Evolutionary conservation across 35 echinoderm and acorn worm genomes (phyloP), one percentile per base, ranked within the genome.

Genomic region (Acanthaster planci): DNA sequence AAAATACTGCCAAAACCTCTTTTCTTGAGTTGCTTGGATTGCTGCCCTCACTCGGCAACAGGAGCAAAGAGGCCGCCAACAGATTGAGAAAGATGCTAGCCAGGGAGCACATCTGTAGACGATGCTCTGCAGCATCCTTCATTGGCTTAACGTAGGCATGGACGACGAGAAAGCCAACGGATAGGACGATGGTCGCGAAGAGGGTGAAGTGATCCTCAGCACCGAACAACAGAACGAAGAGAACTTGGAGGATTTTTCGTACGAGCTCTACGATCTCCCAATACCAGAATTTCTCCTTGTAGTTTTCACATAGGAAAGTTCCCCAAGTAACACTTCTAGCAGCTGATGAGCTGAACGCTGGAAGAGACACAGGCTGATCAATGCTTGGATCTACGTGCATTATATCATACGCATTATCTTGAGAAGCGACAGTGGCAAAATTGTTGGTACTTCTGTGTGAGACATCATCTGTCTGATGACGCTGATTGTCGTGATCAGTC

Each of bases 231-330:
- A 38, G 38, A 0, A 80, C 77, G 8, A 80, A 50, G 1, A 47
- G 38, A 10, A 38, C 42, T 50, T 80, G 77, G 17, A 40, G 9
- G 21, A 77, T 35, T 18, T 80, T 80, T 2, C 77, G 77, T 1
- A 80, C 38, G 2, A 80, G 29, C 29, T 80, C 77, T 10, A 80
- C 39, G 21, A 80, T 80, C 19, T 80, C 77, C 77, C 77, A 80
- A 18, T 31, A 80, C 77, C 77, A 80, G 34, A 42, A 50, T 21
- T 80, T 16, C 16, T 38, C 77, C 6, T 36, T n/a, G 42, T 80
- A 80, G 29, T 80, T 80, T 8, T 40, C 77, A 36, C 77, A 39
- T 21, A 80, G 51, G 29, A 80, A 80, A 26, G 35, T 38, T 44
- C 26, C 26, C 77, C 77, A 80, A 9, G 26, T 38, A 10, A 30